Evolutionary conservation across 2,888 invertebrate genomes (phyloP), one percentile per base, ranked within the genome.

Genomic region (Galeopsomyia nigrocyanea): DNA sequence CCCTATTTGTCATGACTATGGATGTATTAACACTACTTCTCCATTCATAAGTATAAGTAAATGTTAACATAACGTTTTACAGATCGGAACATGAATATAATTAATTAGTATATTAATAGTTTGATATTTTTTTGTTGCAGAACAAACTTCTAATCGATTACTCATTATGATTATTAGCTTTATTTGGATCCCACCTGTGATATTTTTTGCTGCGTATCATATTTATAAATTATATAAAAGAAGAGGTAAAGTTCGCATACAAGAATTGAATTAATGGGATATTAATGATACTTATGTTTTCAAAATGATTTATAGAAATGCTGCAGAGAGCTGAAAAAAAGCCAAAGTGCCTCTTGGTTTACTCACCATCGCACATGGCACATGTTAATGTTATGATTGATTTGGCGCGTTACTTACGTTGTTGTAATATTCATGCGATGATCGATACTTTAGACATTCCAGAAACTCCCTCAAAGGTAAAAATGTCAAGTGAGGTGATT

Each of bases 161-260:
- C 73, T 85, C 21, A 81, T 84, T 57, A 85, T 86, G 85, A 85
- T 86, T 69, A 83, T 86, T 69, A 84, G 84, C 68, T 78, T 82
- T 13, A 80, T 84, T 49, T 86, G 84, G 84, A 82, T 86, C 75
- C 84, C 83, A 61, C 82, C 84, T 66, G 82, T 81, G 73, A 79
- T 83, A 76, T 68, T 83, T 6, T 84, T 82, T 72, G 81, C 79
- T 21, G 68, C 84, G 55, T 84, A 82, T 71, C 80, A 82, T 71
- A 71, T 77, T 17, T 84, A 82, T 68, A 84, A 84, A 78, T 74
- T 83, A 26, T 83, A 79, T 46, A 81, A 76, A 72, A 82, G 80
- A 68, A 80, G 78, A 77, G 81, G 82, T 79, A 72, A 16, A 19
- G 21, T 17, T 46, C 7, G 10, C 17, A 16, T 21, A 22, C 17